Base-by-base conservation (phyloP, 2,888 invertebrate genomes). In the Lottia scabra region DNA sequence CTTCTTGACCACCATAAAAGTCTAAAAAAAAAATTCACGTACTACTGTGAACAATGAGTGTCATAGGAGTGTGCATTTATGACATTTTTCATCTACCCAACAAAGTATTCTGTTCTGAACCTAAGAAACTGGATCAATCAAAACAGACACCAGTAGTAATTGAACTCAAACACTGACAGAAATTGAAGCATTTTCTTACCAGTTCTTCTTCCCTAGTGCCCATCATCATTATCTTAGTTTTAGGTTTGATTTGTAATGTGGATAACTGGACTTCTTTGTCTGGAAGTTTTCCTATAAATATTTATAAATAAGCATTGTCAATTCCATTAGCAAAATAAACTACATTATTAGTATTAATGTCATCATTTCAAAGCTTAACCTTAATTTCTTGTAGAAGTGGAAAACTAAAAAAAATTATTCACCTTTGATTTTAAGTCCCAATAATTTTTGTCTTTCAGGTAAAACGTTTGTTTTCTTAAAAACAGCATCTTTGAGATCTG, bases 191-290 rank as follows among this genome's bases (percentile, higher is more conserved):
- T 38, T 38, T 38, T 8, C 38, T 81, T 77, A 87, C 88, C 75
- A 90, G 81, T 70, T 95, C 96, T 83, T 96, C 95, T 87, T 98
- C 98, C 2, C 95, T 91, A 0, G 97, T 97, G 0, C 98, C 98
- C 93, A 98, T 97, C 95, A 98, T 95, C 96, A 98, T 97, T 15
- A 98, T 92, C 90, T 97, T 97, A 79, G 95, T 94, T 71, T 95
- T 95, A 0, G 94, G 93, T 87, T 97, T 97, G 43, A 98, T 90
- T 83, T 94, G 94, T 75, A 97, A 88, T 67, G 93, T 92, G 0
- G 93, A 92, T n/a, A 98, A 90, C 65, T 92, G 92, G 80, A 93
- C 93, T 80, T 94, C 94, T 89, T 97, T 95, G 66, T 93, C 92
- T 0, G 96, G 95, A 67, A 93, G 92, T 91, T 96, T 96, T 19